These are phyloP conservation scores for Hydropotes inermis DNA, from an alignment of 2,113 vertebrate genomes.

Conservation along the genomic window DNA sequence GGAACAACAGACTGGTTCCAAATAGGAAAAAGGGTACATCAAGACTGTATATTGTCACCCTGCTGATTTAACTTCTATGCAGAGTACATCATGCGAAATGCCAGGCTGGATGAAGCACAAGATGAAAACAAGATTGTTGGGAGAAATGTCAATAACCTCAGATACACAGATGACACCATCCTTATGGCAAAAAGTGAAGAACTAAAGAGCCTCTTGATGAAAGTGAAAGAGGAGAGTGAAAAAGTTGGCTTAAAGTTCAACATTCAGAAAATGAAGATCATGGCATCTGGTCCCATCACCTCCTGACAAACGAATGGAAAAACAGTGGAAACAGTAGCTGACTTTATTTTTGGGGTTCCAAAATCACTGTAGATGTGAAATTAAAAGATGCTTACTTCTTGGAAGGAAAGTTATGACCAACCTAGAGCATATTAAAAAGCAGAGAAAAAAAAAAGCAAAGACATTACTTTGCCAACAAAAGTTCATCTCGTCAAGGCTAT, in stretches of 20 bases:
- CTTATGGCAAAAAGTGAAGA: background rate
- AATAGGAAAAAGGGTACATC: background rate
- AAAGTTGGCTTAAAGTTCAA: background rate
- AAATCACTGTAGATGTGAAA: background rate
- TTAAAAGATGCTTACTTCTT: background rate
- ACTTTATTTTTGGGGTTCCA: background rate
- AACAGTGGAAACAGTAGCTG: background rate
- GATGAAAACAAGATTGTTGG: background rate
- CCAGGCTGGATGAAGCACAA: background rate
- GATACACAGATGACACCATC: no score
- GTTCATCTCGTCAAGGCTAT: background rate
- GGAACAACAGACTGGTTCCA: background rate
- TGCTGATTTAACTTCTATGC: background rate
- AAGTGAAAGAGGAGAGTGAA: background rate
- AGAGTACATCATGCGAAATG: background rate
- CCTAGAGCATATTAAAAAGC: background rate
- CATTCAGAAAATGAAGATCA: background rate
- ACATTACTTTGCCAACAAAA: background rate
- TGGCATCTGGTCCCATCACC: background rate
- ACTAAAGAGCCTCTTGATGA: background rate
- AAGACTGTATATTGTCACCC: background rate
- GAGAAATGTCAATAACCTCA: background rate
- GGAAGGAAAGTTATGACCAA: background rate
- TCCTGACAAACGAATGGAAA: background rate
- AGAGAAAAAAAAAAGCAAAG: background rate